Conservation (phyloP, 2,797 vertebrate genomes). For the Cryptoprocta ferox region DNA sequence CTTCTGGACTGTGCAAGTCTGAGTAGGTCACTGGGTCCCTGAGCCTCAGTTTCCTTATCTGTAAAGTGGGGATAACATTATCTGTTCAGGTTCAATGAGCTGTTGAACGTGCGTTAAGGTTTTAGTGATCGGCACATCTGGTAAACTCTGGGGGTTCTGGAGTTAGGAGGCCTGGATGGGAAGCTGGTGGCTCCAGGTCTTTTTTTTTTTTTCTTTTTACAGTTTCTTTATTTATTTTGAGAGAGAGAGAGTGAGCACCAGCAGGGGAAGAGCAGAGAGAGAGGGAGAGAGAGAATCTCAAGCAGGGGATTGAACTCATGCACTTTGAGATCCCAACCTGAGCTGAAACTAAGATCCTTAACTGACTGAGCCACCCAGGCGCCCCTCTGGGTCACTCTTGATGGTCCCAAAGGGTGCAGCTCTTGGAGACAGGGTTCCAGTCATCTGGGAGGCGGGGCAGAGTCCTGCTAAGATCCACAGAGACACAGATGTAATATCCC, state of each 20-base stretch:
- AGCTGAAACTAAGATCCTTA: too few relatives aligned
- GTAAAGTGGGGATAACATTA: background rate
- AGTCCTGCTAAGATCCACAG: background rate
- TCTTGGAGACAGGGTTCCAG: background rate
- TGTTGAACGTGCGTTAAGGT: fast-evolving
- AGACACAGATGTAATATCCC: background rate
- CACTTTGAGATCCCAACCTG: too few relatives aligned
- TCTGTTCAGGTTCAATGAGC: background rate
- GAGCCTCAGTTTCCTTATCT: background rate
- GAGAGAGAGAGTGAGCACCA: too few relatives aligned
- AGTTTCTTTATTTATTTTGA: too few relatives aligned
- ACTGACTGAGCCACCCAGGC: too few relatives aligned
- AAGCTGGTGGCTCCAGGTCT: background rate
- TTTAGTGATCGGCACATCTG: background rate
- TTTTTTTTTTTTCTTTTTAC: too few relatives aligned
- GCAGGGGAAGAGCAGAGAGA: too few relatives aligned
- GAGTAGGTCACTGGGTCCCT: background rate
- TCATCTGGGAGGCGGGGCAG: background rate
- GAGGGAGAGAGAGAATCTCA: too few relatives aligned
- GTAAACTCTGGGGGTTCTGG: background rate
- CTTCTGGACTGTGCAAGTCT: background rate
- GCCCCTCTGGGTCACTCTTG: background rate
- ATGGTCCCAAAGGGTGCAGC: too few relatives aligned
- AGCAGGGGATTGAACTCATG: too few relatives aligned
- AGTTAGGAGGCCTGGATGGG: background rate